Evolutionary conservation across 2,888 invertebrate genomes (phyloP).

Genomic region (Lithodes maja): DNA sequence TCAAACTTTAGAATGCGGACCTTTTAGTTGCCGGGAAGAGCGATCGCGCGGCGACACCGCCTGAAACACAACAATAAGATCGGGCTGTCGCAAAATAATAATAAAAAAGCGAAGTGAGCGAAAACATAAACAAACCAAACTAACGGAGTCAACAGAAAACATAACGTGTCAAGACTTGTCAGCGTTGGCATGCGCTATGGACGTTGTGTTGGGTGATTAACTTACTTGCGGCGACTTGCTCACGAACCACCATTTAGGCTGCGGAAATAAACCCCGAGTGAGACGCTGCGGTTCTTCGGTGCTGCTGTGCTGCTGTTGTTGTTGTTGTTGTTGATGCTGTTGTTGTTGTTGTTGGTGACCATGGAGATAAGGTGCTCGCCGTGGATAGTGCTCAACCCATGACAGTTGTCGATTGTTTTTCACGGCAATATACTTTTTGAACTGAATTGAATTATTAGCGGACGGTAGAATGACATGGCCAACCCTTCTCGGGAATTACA

Average conservation of each 20-base stretch:
- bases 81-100: slow-evolving; percentile 25
- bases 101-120: slow-evolving; percentile 20
- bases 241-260: slow-evolving; percentile 60
- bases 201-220: slow-evolving; percentile 43
- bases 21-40: not conserved
- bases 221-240: slow-evolving; percentile 60
- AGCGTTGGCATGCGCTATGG: slow-evolving; percentile 46
- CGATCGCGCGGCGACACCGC: slow-evolving; percentile 34
- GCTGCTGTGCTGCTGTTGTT: not conserved
- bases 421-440: too few relatives aligned
- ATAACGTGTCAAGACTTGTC: slow-evolving; percentile 8
- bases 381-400: too few relatives aligned
- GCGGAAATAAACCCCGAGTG: slow-evolving; percentile 47
- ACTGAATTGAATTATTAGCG: too few relatives aligned
- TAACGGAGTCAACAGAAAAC: slow-evolving; percentile 10
- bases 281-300: slow-evolving; percentile 23
- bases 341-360: too few relatives aligned
- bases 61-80: slow-evolving; percentile 29
- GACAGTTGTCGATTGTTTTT: too few relatives aligned
- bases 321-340: too few relatives aligned
- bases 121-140: slow-evolving; percentile 24
- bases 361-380: too few relatives aligned
- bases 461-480: too few relatives aligned
- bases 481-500: too few relatives aligned
- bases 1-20: too few relatives aligned